Conservation (phyloP, 2,797 vertebrate genomes). For the Sternarchorhynchus goeldii region DNA sequence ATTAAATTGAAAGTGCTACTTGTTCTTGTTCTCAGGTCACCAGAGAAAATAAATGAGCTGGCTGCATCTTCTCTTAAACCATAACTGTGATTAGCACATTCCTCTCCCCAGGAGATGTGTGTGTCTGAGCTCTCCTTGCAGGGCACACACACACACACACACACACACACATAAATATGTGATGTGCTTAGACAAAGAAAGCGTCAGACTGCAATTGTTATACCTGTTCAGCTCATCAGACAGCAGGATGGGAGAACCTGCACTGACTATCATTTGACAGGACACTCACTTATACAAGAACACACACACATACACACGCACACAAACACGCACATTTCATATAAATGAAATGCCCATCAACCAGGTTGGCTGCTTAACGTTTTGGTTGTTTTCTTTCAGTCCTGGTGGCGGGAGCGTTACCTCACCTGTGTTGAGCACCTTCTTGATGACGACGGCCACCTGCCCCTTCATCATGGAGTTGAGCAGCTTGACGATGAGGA, state of each 20-base stretch:
- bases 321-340: not conserved
- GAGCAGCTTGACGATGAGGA: constrained; percentile 93
- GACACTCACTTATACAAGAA: not conserved
- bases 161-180: constrained; percentile 11
- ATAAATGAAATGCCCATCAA: no score
- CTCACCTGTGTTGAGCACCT: constrained; percentile 93
- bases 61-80: no score
- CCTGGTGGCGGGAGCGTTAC: not conserved
- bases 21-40: not conserved
- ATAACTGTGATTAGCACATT: no score
- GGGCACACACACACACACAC: constrained; percentile 33
- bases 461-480: constrained; percentile 95
- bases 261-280: constrained; percentile 70
- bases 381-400: not conserved
- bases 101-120: constrained; percentile 33
- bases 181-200: constrained; percentile 47
- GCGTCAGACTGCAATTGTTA: constrained; percentile 50
- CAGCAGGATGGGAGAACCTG: constrained; percentile 63
- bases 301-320: not conserved
- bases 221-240: constrained; percentile 73
- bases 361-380: no score
- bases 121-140: constrained; percentile 60
- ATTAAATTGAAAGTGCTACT: no score
- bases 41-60: no score
- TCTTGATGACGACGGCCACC: constrained; percentile 93